Percentiles rank a stretch among this genome's conserved stretches.
These are phyloP conservation scores for Rhagoletis pomonella DNA, from an alignment of 1,140 invertebrate species.

Conservation along the genomic window DNA sequence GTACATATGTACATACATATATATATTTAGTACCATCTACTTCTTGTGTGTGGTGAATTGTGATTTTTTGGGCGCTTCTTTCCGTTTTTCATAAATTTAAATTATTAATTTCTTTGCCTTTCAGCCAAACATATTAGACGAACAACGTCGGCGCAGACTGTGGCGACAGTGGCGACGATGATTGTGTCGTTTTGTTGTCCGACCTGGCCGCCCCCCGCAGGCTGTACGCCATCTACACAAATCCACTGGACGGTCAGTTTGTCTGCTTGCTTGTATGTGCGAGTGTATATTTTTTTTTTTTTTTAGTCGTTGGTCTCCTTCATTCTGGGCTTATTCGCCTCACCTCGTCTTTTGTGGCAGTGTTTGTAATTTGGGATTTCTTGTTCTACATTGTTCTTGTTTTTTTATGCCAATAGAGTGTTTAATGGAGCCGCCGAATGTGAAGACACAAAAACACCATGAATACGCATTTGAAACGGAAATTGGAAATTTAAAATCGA, in stretches of 20 bases:
- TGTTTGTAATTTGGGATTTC: conserved; percentile 29
- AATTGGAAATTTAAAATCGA: conserved; percentile 60
- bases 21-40: neutral
- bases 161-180: conserved; percentile 56
- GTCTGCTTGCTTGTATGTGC: neutral
- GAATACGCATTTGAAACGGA: conserved; percentile 57
- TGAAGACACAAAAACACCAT: conserved; percentile 43
- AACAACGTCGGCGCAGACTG: neutral
- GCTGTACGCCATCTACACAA: neutral
- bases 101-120: conserved; percentile 57
- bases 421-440: conserved; percentile 47
- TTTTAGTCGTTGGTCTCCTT: conserved; percentile 42
- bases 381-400: conserved; percentile 33
- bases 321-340: neutral
- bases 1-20: neutral
- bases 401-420: conserved; percentile 7
- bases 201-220: neutral
- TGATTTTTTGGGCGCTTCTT: conserved; percentile 57
- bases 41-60: conserved; percentile 38
- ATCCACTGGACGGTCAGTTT: conserved; percentile 18
- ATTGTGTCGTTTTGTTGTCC: conserved; percentile 57
- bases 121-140: neutral
- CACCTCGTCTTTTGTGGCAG: neutral
- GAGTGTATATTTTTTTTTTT: neutral
- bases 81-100: conserved; percentile 60